Percentiles rank a stretch among this genome's conserved stretches.
Conservation (phyloP, 2,113 vertebrate species). For the Crotalus viridis region DNA sequence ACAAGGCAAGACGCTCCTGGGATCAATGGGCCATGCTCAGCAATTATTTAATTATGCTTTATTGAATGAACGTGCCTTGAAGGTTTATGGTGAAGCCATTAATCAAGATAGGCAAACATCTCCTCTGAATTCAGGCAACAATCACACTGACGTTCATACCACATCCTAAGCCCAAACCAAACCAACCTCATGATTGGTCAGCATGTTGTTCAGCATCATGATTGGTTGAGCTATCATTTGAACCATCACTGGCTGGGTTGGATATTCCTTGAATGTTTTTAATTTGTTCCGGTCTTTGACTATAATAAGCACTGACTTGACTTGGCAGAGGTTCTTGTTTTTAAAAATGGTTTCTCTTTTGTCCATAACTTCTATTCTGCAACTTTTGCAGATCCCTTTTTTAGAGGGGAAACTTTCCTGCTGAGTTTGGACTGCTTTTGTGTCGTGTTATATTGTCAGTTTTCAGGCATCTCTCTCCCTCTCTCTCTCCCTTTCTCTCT, state of each 20-base stretch:
- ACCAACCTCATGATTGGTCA: background rate
- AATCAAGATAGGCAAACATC: background rate
- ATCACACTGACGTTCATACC: no score
- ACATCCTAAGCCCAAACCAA: no score
- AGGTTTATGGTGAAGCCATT: background rate
- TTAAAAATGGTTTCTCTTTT: background rate
- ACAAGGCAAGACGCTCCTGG: background rate
- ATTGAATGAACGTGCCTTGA: background rate
- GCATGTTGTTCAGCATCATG: background rate
- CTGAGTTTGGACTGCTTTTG: no score
- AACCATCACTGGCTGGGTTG: no score
- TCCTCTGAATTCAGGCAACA: background rate
- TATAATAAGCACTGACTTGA: no score
- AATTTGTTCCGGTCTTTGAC: no score
- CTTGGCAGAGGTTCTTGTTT: no score
- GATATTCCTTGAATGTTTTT: no score
- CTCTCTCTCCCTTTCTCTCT: no score
- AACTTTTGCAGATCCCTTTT: background rate
- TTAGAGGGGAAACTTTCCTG: background rate
- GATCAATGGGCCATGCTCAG: background rate
- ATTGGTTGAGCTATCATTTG: no score
- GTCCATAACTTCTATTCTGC: background rate
- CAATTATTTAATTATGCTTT: background rate
- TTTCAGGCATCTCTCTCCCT: no score
- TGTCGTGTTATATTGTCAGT: no score